Conservation (phyloP, 53 echinoderm and acorn worm species). For the Echinarachnius parma region DNA sequence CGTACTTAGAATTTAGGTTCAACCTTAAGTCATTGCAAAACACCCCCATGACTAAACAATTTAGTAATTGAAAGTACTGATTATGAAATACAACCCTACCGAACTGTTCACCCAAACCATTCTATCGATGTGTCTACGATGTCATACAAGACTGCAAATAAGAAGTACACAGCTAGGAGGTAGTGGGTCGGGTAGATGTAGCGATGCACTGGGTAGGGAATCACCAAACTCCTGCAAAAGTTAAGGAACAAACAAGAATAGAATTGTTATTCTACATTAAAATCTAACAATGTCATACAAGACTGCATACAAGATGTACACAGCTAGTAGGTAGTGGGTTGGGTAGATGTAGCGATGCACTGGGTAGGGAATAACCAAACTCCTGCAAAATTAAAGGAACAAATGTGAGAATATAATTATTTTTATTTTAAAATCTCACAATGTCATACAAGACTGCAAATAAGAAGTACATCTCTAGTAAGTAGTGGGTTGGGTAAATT, state of each 20-base stretch:
- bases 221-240: constrained; percentile 66
- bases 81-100: too few relatives aligned
- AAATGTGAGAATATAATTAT: too few relatives aligned
- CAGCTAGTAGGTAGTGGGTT: constrained; percentile 63
- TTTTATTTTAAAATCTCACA: too few relatives aligned
- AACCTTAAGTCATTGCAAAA: too few relatives aligned
- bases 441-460: constrained; percentile 91
- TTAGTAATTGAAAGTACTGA: too few relatives aligned
- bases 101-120: constrained; percentile 30
- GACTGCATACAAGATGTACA: constrained; percentile 89
- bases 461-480: constrained; percentile 75
- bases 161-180: constrained; percentile 73
- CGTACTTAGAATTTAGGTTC: too few relatives aligned
- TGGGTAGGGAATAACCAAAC: constrained; percentile 72
- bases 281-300: constrained; percentile 74
- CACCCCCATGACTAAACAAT: too few relatives aligned
- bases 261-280: too few relatives aligned
- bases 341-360: constrained; percentile 67
- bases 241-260: too few relatives aligned
- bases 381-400: too few relatives aligned
- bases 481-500: constrained; percentile 70
- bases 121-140: constrained; percentile 61
- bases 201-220: constrained; percentile 71
- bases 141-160: constrained; percentile 87
- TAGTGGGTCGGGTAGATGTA: constrained; percentile 72